Conservation (phyloP, 2,113 vertebrate species). For the Tichodroma muraria region DNA sequence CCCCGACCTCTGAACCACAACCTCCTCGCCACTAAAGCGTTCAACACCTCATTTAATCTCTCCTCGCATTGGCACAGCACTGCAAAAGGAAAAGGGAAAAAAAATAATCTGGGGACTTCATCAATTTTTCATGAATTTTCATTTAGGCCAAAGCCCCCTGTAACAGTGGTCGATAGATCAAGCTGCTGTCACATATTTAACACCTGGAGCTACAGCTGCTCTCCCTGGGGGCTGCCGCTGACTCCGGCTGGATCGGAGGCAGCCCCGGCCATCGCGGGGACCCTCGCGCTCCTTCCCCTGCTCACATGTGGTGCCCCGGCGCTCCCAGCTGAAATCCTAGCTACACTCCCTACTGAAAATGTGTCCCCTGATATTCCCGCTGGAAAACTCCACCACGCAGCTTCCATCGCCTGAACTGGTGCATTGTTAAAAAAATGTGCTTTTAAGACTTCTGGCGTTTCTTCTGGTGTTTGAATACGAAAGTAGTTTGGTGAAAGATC, state of each 20-base stretch:
- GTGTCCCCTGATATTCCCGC: not conserved
- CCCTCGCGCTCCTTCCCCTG: not conserved
- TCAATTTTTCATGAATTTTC: constrained; percentile 99
- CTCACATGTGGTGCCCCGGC: not conserved
- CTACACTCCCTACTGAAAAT: not conserved
- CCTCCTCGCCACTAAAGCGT: constrained; percentile 68
- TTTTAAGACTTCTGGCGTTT: not conserved
- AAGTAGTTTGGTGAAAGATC: not conserved
- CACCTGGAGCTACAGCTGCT: constrained; percentile 85
- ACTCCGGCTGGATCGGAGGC: constrained; percentile 67
- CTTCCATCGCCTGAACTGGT: not conserved
- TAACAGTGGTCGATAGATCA: constrained; percentile 97
- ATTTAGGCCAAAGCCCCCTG: constrained; percentile 87
- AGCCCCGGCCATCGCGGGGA: not conserved
- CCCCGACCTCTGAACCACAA: constrained; percentile 71
- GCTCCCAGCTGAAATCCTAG: constrained; percentile 27
- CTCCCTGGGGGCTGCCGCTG: constrained; percentile 65
- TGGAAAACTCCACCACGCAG: not conserved
- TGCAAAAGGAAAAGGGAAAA: constrained; percentile 59
- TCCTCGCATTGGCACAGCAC: constrained; percentile 36
- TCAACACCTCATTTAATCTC: constrained; percentile 76
- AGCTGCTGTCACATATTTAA: constrained; percentile 89
- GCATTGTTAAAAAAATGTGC: not conserved
- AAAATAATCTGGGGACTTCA: constrained; percentile 89
- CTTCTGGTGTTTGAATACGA: not conserved